Percentiles rank a stretch among this genome's conserved stretches.
These are phyloP conservation scores for Enteromius viviparus DNA, from an alignment of 2,797 vertebrate genomes.

Conservation along the genomic window DNA sequence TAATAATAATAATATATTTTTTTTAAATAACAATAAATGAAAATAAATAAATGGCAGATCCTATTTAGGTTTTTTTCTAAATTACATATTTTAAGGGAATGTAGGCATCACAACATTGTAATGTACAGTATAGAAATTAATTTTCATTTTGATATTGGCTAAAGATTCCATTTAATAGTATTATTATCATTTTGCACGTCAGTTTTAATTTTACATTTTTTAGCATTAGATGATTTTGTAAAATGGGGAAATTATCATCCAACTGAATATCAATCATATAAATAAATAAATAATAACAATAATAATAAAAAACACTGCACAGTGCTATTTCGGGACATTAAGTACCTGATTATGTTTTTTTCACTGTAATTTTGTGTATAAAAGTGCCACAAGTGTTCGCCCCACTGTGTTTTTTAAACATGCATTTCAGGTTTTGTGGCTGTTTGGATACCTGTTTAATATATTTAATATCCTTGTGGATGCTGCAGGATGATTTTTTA, in stretches of 20 bases:
- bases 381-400: not conserved
- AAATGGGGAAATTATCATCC: not conserved
- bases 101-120: not conserved
- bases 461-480: conserved; percentile 14
- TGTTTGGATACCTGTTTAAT: conserved; percentile 26
- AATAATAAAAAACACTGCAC: not conserved
- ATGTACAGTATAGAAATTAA: not conserved
- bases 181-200: not conserved
- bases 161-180: not conserved
- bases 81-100: not conserved
- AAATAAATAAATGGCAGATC: not conserved
- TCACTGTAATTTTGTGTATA: not conserved
- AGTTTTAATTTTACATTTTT: not conserved
- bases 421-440: not conserved
- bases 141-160: not conserved
- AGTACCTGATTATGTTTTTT: not conserved
- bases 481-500: conserved; percentile 31
- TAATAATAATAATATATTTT: no score
- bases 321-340: not conserved
- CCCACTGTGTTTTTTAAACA: not conserved
- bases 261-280: not conserved
- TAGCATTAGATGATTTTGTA: not conserved
- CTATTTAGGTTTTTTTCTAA: not conserved
- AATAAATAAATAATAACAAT: not conserved
- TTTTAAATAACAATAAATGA: no score